Evolutionary conservation across 2,113 vertebrate species (phyloP).

Genomic region (Spermophilus dauricus): DNA sequence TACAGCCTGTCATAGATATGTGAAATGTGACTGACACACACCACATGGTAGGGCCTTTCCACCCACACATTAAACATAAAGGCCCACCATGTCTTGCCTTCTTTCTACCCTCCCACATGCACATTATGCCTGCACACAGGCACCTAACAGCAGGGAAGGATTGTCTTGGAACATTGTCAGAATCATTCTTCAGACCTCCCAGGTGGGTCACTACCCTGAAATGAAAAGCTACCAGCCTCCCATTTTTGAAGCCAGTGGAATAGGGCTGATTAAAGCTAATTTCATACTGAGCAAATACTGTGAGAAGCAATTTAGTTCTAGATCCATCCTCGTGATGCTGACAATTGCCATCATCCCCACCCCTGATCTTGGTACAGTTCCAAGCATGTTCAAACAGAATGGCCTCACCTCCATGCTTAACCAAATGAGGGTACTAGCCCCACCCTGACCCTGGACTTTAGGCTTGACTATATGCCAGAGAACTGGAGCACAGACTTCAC

Average conservation of each 20-base stretch:
- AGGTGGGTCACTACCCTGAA: slow-evolving; percentile 65
- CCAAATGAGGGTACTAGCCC: neutral
- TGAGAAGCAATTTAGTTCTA: slow-evolving; percentile 53
- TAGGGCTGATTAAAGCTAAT: slow-evolving; percentile 70
- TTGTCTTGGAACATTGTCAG: slow-evolving; percentile 69
- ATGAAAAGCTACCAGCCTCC: slow-evolving; percentile 76
- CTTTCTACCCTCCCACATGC: slow-evolving; percentile 3
- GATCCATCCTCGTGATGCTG: slow-evolving; percentile 61
- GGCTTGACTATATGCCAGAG: neutral
- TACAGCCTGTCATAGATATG: slow-evolving; percentile 38
- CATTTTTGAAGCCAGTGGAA: slow-evolving; percentile 46
- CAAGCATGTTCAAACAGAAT: slow-evolving; percentile 14
- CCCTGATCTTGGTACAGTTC: neutral
- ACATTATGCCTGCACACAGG: slow-evolving; percentile 60
- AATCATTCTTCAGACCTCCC: slow-evolving; percentile 67
- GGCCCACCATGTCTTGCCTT: slow-evolving; percentile 36
- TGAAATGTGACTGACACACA: slow-evolving; percentile 32
- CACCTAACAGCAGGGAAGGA: slow-evolving; percentile 57
- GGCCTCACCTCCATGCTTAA: neutral
- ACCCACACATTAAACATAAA: slow-evolving; percentile 54
- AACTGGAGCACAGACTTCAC: neutral
- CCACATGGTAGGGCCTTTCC: neutral
- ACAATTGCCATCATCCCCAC: neutral
- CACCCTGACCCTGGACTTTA: slow-evolving; percentile 27
- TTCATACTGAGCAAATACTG: slow-evolving; percentile 67